Evolutionary conservation across 2,797 vertebrate genomes (phyloP).

Genomic region (Pantherophis vulpinus): DNA sequence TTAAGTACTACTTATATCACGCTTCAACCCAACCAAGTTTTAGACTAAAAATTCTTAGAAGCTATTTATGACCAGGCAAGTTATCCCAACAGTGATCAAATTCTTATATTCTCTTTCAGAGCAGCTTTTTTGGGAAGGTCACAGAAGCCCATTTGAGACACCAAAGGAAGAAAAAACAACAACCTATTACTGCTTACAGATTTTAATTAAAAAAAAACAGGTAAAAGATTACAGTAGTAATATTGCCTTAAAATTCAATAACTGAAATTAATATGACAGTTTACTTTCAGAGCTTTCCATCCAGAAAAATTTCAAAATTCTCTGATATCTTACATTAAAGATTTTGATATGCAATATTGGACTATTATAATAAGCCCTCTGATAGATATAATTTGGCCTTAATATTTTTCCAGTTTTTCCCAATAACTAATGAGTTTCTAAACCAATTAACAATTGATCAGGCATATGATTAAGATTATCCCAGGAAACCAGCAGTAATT

Average conservation of each 20-base stretch:
- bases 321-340: neutral
- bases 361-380: neutral
- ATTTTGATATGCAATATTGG: neutral
- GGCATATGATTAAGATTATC: neutral
- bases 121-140: conserved; percentile 54
- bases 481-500: neutral
- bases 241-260: neutral
- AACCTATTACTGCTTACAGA: neutral
- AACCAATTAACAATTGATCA: neutral
- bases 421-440: neutral
- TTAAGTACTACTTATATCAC: conserved; percentile 44
- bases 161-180: neutral
- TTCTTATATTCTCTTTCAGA: conserved; percentile 60
- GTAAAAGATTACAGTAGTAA: neutral
- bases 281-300: neutral
- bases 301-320: neutral
- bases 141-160: conserved; percentile 53
- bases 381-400: neutral
- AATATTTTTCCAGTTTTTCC: neutral
- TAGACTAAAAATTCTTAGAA: conserved; percentile 53
- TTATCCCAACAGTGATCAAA: conserved; percentile 60
- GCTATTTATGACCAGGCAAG: conserved; percentile 42
- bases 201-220: neutral
- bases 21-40: conserved; percentile 46
- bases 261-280: neutral